Evolutionary conservation across 2,888 invertebrate genomes (phyloP), one percentile per base, ranked within the genome.

Genomic region (Ganaspis brasiliensis): DNA sequence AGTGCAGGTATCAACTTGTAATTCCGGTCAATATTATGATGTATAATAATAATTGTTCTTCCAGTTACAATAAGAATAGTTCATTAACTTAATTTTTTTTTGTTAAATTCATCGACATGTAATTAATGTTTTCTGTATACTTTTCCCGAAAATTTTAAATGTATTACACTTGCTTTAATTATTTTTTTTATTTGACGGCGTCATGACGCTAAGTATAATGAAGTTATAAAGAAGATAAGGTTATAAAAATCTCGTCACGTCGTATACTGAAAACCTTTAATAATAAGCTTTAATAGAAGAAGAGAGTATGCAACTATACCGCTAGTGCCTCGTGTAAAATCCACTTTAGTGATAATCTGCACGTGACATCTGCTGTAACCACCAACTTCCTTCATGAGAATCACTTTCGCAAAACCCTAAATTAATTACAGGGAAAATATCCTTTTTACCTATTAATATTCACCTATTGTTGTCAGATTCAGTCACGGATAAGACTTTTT

Each of bases 261-360:
- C 35, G 61, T 12, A 35, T 35, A 35, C 12, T 14, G 35, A n/a
- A 61, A 61, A 61, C 59, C 35, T 35, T 59, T 61, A 37, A 61
- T 61, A 61, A 61, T 61, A 61, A 61, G 61, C 35, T 61, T 52
- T 52, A 14, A 57, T 24, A 57, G 57, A 26, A 57, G 57, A 57
- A 31, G 57, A 57, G 5, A 26, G 59, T 59, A 59, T 59, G n/a
- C 16, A 59, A 31, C 31, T 59, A 59, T 16, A 31, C 31, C 5
- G 3, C 59, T 59, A 57, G 26, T 57, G 26, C 14, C 57, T 57
- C 57, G 14, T 31, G 57, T 57, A 57, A 57, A 57, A 57, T 12
- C n/a, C 26, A 31, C 31, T 57, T 57, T 57, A 57, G 21, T 57
- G 57, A 12, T 57, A 57, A 57, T 57, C 57, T 57, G 31, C 57